Base-by-base conservation (phyloP, 2,113 vertebrate species). In the Ceratotherium simum region DNA sequence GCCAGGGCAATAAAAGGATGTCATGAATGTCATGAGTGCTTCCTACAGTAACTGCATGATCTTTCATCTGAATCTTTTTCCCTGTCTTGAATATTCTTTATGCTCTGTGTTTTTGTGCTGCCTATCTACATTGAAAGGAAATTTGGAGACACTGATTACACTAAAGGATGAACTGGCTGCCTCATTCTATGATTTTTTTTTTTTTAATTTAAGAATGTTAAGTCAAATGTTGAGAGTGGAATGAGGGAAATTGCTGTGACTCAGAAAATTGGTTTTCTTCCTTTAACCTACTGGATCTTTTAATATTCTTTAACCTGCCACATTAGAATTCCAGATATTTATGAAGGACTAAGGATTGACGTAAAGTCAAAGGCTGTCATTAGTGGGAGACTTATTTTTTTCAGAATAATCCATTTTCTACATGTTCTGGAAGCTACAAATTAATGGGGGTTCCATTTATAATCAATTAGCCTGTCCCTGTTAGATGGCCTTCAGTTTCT, bases 21-120 rank as follows among this genome's bases (percentile, higher is more conserved):
- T 62, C 58, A 12, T 23, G 39, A 25, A 48, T 25, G 51, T 25
- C 80, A 46, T 16, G 9, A 48, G 18, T 42, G 25, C 6, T 80
- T 16, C 4, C 13, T 36, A 12, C 0, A 73, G 31, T 85, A 70
- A 82, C 23, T 27, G 0, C 0, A 8, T 2, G 16, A 39, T 8
- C 6, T 72, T 67, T 48, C 27, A 67, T 46, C 10, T 69, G 58
- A 11, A 25, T n/a, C 17, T 67, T 58, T 46, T 12, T 4, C 4
- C 42, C 29, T 8, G 4, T 1, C 1, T 51, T 29, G 36, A 78
- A 21, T 58, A 6, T 36, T 48, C 13, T 14, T 70, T 21, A 14
- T 25, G 3, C 1, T 58, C 3, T 29, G 11, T 54, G 2, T 29
- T 82, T 81, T 51, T 11, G 1, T 56, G 25, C 23, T 75, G 5